Base-by-base conservation (phyloP, 2,888 invertebrate species). In the Camptogramma bilineatum region DNA sequence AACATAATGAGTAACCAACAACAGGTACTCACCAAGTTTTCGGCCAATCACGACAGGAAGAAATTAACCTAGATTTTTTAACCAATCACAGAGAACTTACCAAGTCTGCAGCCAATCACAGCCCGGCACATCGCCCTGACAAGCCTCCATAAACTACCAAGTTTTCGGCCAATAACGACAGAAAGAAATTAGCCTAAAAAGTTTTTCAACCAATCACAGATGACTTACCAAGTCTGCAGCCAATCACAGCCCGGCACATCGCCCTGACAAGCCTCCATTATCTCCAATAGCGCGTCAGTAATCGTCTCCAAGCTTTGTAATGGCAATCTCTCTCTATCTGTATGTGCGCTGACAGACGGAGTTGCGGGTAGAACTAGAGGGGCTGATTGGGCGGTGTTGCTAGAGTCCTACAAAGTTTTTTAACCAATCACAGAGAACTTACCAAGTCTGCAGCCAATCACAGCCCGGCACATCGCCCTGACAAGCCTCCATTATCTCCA, bases 401-500 rank as follows among this genome's bases (percentile, higher is more conserved):
- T n/a, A n/a, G n/a, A n/a, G n/a, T n/a, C n/a, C n/a, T n/a, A n/a
- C n/a, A n/a, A n/a, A 24, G 2, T 4, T 24, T 24, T 24, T 4
- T 24, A 24, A 4, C 24, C 24, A 24, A 24, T 24, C 3, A 24
- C 4, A 24, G 2, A 4, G 24, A 24, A 24, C 34, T 57, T 44
- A 93, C 99, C 99, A 99, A 48, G 97, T 98, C 64, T 96, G 95
- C 55, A 99, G 89, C 99, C 99, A 99, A 81, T 99, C 98, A 86
- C 98, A 97, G 70, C 96, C 96, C 0, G 97, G 97, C 82, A 98
- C 97, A 82, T 98, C 98, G 52, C 96, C 94, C 97, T 98, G 98
- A 81, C 99, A 99, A 0, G 98, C 98, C 94, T 99, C 99, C 97
- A 99, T 98, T 73, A 99, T 98, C 94, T 99, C 99, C 0, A 99